Base-by-base conservation (phyloP, 2,797 vertebrate genomes). In the Gymnopithys bicolor region DNA sequence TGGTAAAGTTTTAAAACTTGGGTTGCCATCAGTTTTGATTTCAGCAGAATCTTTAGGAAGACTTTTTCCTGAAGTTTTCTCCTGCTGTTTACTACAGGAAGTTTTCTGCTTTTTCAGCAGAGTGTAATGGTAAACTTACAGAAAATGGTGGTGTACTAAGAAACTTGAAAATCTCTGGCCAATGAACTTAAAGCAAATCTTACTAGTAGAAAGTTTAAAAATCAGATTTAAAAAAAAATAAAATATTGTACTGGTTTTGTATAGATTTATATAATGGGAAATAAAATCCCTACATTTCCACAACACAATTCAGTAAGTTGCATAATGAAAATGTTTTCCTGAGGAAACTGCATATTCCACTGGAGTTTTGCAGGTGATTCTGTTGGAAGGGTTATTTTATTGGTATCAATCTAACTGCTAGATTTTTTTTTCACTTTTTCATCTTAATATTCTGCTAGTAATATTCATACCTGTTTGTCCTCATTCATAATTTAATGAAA, bases 141-240 rank as follows among this genome's bases (percentile, higher is more conserved):
- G 78, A 52, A 88, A 87, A 48, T 33, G 21, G 48, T 58, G 39
- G 33, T 45, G 18, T 17, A 75, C 64, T 67, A 75, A 88, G 41
- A 92, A 95, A 87, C 33, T 67, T 87, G 37, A 46, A 94, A 85
- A 39, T 70, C 76, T 77, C 60, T 94, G 64, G 73, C 68, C 45
- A 74, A 27, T 88, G 11, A 90, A 80, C 41, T 93, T 78, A 71
- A 92, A 82, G 87, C 51, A 94, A 66, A 94, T 95, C 95, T 97
- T 97, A 73, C 83, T 94, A 93, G 85, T 46, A 68, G 79, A 75
- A 87, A 68, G 27, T 33, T 33, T 46, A 28, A 76, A 80, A 77
- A 37, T 5, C 27, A 63, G 27, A 17, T 60, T 5, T 27, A 5
- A 27, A 59, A 56, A 35, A 79, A 53, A 56, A 23, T 19, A 45